Evolutionary conservation across 2,888 invertebrate genomes (phyloP).

Genomic region (Plagiodera versicolora): DNA sequence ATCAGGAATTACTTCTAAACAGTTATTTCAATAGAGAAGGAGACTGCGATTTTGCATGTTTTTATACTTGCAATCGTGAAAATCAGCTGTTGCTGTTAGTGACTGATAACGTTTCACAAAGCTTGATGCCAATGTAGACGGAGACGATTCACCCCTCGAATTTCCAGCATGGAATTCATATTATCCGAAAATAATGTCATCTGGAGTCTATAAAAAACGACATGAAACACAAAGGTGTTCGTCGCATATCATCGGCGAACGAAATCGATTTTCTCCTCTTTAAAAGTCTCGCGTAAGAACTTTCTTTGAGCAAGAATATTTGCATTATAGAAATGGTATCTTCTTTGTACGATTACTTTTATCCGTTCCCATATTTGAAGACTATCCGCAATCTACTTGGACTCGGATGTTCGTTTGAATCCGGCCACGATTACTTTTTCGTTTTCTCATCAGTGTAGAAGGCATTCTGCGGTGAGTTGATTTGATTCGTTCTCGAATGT

Average conservation of each 20-base stretch:
- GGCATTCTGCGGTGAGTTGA: conserved; percentile 39
- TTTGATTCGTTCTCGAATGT: conserved; percentile 43
- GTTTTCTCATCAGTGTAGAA: conserved; percentile 42
- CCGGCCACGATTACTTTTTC: conserved; percentile 37
- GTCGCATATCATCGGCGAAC: not conserved
- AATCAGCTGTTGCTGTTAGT: no score
- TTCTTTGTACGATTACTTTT: conserved; percentile 35
- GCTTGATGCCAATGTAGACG: no score
- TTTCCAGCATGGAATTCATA: not conserved
- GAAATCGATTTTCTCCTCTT: not conserved
- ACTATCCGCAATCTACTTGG: conserved; percentile 33
- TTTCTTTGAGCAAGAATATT: conserved; percentile 27
- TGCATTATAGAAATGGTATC: conserved; percentile 36
- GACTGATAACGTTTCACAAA: no score
- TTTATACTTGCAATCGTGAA: no score
- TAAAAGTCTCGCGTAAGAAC: conserved; percentile 4
- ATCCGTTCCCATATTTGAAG: conserved; percentile 34
- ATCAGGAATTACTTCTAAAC: no score
- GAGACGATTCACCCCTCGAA: not conserved
- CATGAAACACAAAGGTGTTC: not conserved
- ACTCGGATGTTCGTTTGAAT: conserved; percentile 30
- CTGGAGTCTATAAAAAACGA: not conserved
- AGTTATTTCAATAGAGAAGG: no score
- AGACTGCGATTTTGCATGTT: no score
- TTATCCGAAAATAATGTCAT: not conserved